Evolutionary conservation across 2,888 invertebrate genomes (phyloP).

Genomic region (Ctenicera cuprea): DNA sequence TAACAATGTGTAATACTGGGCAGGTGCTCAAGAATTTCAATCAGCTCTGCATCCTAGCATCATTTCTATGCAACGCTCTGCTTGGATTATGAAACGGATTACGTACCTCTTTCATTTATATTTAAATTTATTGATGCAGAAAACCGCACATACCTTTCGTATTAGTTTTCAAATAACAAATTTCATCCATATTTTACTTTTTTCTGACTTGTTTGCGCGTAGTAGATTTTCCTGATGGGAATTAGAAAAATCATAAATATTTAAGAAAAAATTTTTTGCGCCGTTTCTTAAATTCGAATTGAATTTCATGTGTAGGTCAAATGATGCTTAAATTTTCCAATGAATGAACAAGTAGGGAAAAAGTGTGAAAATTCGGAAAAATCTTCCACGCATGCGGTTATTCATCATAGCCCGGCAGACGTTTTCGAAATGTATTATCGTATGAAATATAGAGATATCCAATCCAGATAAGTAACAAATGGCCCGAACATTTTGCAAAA

Average conservation of each 20-base stretch:
- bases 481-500: constrained; percentile 55
- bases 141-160: background rate
- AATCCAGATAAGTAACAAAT: constrained; percentile 67
- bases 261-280: too few relatives aligned
- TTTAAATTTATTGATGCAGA: constrained; percentile 23
- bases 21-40: constrained; percentile 43
- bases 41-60: constrained; percentile 5
- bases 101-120: constrained; percentile 30
- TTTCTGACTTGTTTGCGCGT: background rate
- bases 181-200: background rate
- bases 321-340: constrained; percentile 8
- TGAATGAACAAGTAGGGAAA: constrained; percentile 8
- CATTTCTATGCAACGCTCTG: constrained; percentile 28
- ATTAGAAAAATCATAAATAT: constrained; percentile 7
- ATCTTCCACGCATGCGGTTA: constrained; percentile 42
- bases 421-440: constrained; percentile 52
- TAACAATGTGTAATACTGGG: constrained; percentile 40
- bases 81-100: constrained; percentile 38
- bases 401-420: constrained; percentile 45
- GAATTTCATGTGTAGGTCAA: constrained; percentile 20
- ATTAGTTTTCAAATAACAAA: constrained; percentile 9
- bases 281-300: background rate
- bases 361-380: constrained; percentile 24
- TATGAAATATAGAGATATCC: constrained; percentile 64
- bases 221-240: background rate